phyloP scores from a whole-genome alignment of 1,140 invertebrate species.

The Laupala kohalensis region DNA sequence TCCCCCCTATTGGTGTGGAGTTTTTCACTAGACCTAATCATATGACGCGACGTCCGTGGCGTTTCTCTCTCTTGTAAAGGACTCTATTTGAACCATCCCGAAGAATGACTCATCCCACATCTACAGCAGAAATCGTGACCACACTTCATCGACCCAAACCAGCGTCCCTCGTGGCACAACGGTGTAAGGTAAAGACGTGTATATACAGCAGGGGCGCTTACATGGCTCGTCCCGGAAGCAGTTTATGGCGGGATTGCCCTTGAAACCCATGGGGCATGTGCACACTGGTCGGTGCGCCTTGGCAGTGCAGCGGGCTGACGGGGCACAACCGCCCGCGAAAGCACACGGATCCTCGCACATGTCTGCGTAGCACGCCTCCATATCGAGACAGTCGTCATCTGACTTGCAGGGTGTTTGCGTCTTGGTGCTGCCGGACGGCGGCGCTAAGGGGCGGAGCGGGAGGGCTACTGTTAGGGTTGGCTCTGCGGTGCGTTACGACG shows the following conservation, averaged over 20 bases:
- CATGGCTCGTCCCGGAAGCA: constrained; percentile 53
- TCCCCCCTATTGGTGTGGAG: too few species aligned
- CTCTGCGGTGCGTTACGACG: not conserved
- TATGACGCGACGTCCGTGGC: too few species aligned
- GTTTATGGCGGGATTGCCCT: constrained; percentile 60
- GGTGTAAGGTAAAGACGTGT: not conserved
- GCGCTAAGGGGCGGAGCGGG: not conserved
- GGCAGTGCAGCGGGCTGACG: constrained; percentile 52
- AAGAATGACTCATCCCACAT: too few species aligned
- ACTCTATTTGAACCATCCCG: too few species aligned
- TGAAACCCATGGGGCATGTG: constrained; percentile 54
- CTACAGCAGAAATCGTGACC: too few species aligned
- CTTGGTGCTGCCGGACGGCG: constrained; percentile 40
- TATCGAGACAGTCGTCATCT: constrained; percentile 58
- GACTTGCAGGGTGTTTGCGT: constrained; percentile 53
- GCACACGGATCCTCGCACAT: constrained; percentile 59
- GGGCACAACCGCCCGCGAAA: constrained; percentile 54
- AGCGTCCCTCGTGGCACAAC: not conserved
- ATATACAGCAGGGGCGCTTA: constrained; percentile 33
- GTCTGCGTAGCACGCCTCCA: constrained; percentile 58
- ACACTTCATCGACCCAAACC: too few species aligned
- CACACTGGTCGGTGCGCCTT: constrained; percentile 64
- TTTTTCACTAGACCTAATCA: too few species aligned
- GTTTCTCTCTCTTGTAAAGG: too few species aligned
- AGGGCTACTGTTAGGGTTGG: not conserved